phyloP scores from a whole-genome alignment of 2,888 invertebrate genomes.

The Conistra vaccinii region DNA sequence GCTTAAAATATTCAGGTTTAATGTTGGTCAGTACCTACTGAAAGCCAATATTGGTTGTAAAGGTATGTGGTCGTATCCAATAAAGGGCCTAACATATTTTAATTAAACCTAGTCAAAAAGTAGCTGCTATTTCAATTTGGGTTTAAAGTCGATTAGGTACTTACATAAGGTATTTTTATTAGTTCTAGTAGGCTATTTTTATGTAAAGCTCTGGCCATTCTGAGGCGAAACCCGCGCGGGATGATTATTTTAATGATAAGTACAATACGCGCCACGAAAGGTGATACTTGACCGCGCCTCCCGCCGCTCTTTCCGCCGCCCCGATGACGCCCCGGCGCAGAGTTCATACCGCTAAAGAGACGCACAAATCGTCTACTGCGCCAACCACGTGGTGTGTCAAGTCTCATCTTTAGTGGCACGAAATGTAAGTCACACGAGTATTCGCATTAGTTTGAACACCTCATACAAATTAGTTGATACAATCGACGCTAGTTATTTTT shows the following conservation, averaged over 20 bases:
- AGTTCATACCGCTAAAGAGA: too few relatives aligned
- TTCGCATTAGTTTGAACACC: background rate
- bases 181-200: background rate
- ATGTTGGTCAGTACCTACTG: constrained; percentile 20
- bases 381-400: too few relatives aligned
- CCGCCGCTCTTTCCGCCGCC: too few relatives aligned
- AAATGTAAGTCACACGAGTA: too few relatives aligned
- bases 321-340: too few relatives aligned
- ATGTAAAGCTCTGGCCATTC: background rate
- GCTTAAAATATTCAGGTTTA: constrained; percentile 38
- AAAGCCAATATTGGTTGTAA: constrained; percentile 22
- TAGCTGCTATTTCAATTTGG: background rate
- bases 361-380: too few relatives aligned
- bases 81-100: constrained; percentile 7
- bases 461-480: background rate
- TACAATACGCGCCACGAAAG: too few relatives aligned
- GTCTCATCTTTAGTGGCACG: too few relatives aligned
- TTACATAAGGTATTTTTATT: background rate
- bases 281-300: too few relatives aligned
- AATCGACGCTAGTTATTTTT: background rate
- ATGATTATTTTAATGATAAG: background rate
- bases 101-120: background rate
- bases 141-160: background rate
- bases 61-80: constrained; percentile 6
- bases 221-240: background rate